Evolutionary conservation across 2,888 invertebrate genomes (phyloP).

Genomic region (Eustalomyia histrio): DNA sequence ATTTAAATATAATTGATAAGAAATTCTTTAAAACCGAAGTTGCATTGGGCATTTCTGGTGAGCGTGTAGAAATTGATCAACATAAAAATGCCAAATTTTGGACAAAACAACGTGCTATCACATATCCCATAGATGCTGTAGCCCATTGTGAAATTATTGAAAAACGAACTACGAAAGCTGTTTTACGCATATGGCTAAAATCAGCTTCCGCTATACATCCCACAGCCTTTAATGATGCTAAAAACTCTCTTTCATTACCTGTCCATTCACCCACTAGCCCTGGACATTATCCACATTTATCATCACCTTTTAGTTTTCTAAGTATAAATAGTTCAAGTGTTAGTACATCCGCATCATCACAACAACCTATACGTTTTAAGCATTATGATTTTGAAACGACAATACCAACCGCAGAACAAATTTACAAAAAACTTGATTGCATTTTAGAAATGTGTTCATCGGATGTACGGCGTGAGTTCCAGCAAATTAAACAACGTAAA

Average conservation of each 20-base stretch:
- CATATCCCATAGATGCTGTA: slow-evolving; percentile 91
- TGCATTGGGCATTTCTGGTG: slow-evolving; percentile 92
- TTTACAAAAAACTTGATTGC: slow-evolving; percentile 92
- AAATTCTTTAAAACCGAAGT: slow-evolving; percentile 91
- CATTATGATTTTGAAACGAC: slow-evolving; percentile 94
- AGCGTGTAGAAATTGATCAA: slow-evolving; percentile 93
- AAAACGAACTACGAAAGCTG: slow-evolving; percentile 85
- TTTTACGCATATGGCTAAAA: slow-evolving; percentile 86
- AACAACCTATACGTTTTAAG: slow-evolving; percentile 83
- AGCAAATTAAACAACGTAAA: slow-evolving; percentile 84
- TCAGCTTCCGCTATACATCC: slow-evolving; percentile 74
- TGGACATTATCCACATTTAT: slow-evolving; percentile 72
- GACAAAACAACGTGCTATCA: slow-evolving; percentile 88
- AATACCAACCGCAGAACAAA: slow-evolving; percentile 86
- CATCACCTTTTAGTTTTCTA: slow-evolving; percentile 70
- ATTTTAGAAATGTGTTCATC: slow-evolving; percentile 91
- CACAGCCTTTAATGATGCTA: slow-evolving; percentile 45
- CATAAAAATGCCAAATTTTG: slow-evolving; percentile 84
- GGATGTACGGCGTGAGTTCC: slow-evolving; percentile 89
- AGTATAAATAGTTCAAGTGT: slow-evolving; percentile 61
- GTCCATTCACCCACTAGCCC: slow-evolving; percentile 75
- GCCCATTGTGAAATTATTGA: slow-evolving; percentile 92
- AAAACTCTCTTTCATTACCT: slow-evolving; percentile 60
- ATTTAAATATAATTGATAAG: slow-evolving; percentile 88
- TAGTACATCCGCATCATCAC: slow-evolving; percentile 68